Conservation (phyloP, 2,113 vertebrate species). For the Silurus meridionalis region DNA sequence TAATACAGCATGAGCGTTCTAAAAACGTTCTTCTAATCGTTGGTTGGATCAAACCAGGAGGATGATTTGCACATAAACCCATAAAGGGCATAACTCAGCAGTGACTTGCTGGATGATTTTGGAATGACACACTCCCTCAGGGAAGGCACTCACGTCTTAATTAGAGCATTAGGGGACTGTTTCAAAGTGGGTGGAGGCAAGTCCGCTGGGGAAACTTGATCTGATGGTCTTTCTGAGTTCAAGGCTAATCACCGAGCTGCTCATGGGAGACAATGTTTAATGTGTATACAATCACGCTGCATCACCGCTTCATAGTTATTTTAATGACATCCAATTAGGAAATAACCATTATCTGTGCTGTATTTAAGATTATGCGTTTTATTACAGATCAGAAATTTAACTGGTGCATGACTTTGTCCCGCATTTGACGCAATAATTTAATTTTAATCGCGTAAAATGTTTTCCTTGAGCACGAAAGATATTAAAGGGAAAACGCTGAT, state of each 20-base stretch:
- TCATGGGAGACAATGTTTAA: slow-evolving; percentile 63
- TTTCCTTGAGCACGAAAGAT: background rate
- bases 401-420: background rate
- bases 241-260: slow-evolving; percentile 75
- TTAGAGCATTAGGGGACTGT: slow-evolving; percentile 77
- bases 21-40: slow-evolving; percentile 54
- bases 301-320: slow-evolving; percentile 20
- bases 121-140: slow-evolving; percentile 65
- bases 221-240: slow-evolving; percentile 79
- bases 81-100: slow-evolving; percentile 64
- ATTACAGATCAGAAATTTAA: background rate
- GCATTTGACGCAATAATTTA: background rate
- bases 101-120: slow-evolving; percentile 67
- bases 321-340: slow-evolving; percentile 17
- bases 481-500: background rate
- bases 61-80: slow-evolving; percentile 70
- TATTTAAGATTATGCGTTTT: background rate
- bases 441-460: background rate
- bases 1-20: background rate
- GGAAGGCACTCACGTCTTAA: slow-evolving; percentile 79
- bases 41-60: slow-evolving; percentile 70
- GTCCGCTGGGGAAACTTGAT: slow-evolving; percentile 66
- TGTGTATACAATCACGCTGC: slow-evolving; percentile 29
- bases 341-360: background rate
- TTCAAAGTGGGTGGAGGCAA: slow-evolving; percentile 72